Base-by-base conservation (phyloP, 92 coral and sea anemone genomes). In the Porites lobata region DNA sequence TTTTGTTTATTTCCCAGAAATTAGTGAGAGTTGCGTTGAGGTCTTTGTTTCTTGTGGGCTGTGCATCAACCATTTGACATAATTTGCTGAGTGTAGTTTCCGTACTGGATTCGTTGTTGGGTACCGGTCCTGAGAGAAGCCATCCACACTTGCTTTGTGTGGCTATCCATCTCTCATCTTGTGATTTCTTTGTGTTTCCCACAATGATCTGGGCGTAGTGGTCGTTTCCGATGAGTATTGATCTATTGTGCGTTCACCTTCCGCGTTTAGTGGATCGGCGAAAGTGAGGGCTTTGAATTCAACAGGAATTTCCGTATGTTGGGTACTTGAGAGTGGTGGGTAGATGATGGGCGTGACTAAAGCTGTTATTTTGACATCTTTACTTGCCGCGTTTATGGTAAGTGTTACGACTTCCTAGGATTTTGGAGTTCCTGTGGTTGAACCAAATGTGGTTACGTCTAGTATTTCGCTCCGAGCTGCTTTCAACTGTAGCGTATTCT, bases 391-490 rank as follows among this genome's bases (percentile, higher is more conserved):
- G 51, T 79, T 78, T 78, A 90, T 50, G 86, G 86, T 50, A 47
- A 84, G 74, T 73, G 71, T 79, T 47, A 90, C 78, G 63, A 71
- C 86, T 56, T 78, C 89, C 8, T 79, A 71, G 43, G 92, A 8
- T 75, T 88, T 75, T 20, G 82, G 52, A 20, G 86, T 78, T 63
- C 89, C 80, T 90, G 66, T 51, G 14, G 78, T 85, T 51, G 77
- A 19, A 70, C 96, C 96, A 64, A 90, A 93, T 62, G 96, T 93
- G 81, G 66, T 87, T 61, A 93, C 69, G 65, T 87, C 89, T 4
- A 93, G 80, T 21, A 56, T 84, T 75, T 87, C 92, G 4, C 79
- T 87, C 52, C 53, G 70, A 17, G 61, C 17, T 8, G 90, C 57
- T 50, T 53, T 77, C 12, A 93, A 74, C 32, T 90, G 76, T 71